Evolutionary conservation across 2,888 invertebrate genomes (phyloP).

Genomic region (Creontiades dilutus): DNA sequence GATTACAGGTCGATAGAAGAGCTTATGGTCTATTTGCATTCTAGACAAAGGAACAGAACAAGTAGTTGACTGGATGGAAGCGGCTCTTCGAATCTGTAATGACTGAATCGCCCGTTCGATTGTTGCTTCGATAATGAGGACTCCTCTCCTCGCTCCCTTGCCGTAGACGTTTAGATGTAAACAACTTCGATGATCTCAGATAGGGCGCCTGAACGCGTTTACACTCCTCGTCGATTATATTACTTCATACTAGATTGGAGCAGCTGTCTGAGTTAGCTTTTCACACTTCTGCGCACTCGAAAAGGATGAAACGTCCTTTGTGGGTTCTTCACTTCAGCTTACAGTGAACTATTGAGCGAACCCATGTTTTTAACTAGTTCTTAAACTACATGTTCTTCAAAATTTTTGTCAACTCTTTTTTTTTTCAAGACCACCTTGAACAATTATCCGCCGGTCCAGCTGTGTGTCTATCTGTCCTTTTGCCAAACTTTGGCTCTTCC

Average conservation of each 20-base stretch:
- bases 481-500: too few relatives aligned
- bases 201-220: not conserved
- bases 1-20: not conserved
- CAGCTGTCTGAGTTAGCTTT: not conserved
- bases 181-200: slow-evolving; percentile 33
- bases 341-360: too few relatives aligned
- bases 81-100: not conserved
- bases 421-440: too few relatives aligned
- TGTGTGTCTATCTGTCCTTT: too few relatives aligned
- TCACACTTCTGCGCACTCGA: too few relatives aligned
- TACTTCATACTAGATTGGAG: not conserved
- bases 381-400: too few relatives aligned
- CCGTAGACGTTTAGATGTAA: not conserved
- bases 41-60: slow-evolving; percentile 5
- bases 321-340: too few relatives aligned
- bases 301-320: too few relatives aligned
- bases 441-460: too few relatives aligned
- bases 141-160: not conserved
- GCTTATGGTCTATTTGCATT: slow-evolving; percentile 6
- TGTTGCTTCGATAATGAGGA: slow-evolving; percentile 8
- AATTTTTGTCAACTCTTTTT: too few relatives aligned
- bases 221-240: not conserved
- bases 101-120: slow-evolving; percentile 29
- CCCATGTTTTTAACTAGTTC: too few relatives aligned
- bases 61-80: not conserved